Base-by-base conservation (phyloP, 2,797 vertebrate genomes). In the Neosilurus mollespiculum region DNA sequence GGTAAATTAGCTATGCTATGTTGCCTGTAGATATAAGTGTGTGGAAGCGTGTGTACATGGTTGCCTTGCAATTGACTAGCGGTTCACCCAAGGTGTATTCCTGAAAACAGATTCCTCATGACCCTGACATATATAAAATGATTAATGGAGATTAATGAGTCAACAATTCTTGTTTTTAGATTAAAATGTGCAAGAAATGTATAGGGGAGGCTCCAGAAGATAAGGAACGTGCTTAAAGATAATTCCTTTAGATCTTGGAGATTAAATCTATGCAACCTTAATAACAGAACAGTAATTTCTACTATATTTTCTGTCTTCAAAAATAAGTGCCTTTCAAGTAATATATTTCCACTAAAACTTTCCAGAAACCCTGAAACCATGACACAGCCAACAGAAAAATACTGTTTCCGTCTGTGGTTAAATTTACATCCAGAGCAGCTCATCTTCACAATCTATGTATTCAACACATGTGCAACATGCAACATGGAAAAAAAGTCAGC, bases 401-500 rank as follows among this genome's bases (percentile, higher is more conserved):
- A 78, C n/a, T 15, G 37, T 24, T 53, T 65, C 76, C 76, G 51
- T 64, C n/a, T 65, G 61, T 1, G 16, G 15, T 18, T 49, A 78
- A 24, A 78, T 64, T 51, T 24, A 51, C 59, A 78, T 26, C 14
- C 61, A 43, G 43, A 62, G 76, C 37, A 26, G 59, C 59, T 78
- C 76, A 64, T 78, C 59, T 51, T 64, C 43, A 78, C 76, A 64
- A 64, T 64, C 20, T 37, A 61, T 62, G 10, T 77, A 62, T 49
- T 51, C 24, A 16, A 49, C 37, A 64, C 43, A 51, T 64, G 59
- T 78, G 37, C 59, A 78, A 18, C 76, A 64, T 51, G n/a, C 9
- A 51, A 64, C 59, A 64, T n/a, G 37, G 58, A 51, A 61, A 10
- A 34, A 64, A 64, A 51, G 37, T 49, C 59, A 26, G 59, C 15